phyloP scores from a whole-genome alignment of 30 jellyfish, hydroid and myxozoan species.

The Cassiopea andromeda region DNA sequence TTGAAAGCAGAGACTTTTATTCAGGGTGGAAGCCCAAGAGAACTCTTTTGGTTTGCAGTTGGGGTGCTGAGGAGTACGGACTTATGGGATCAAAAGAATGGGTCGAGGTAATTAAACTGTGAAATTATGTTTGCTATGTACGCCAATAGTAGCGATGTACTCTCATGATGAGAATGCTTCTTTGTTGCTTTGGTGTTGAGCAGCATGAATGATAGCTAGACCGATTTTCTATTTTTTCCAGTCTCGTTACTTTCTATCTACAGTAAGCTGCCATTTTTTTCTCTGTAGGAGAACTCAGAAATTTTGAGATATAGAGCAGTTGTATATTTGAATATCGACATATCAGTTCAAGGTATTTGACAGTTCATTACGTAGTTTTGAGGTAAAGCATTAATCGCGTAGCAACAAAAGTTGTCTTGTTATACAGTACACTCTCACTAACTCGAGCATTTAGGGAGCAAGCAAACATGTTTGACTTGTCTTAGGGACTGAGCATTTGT shows the following conservation, averaged over 20 bases:
- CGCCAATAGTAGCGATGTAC: no score
- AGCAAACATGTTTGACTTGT: no score
- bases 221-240: no score
- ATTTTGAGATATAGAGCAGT: slow-evolving; percentile 79
- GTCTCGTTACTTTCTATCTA: neutral
- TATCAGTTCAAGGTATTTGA: slow-evolving; percentile 90
- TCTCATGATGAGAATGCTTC: no score
- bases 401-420: no score
- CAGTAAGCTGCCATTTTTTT: neutral
- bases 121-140: no score
- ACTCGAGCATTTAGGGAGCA: no score
- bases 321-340: slow-evolving; percentile 89
- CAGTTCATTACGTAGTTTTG: neutral
- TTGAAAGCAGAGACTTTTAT: neutral
- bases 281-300: slow-evolving; percentile 75
- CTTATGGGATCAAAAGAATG: slow-evolving; percentile 82
- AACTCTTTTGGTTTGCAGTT: slow-evolving; percentile 64
- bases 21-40: slow-evolving; percentile 85
- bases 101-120: slow-evolving; percentile 63
- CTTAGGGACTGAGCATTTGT: no score
- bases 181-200: no score
- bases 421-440: no score
- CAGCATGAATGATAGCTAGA: no score
- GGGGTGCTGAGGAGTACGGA: slow-evolving; percentile 86
- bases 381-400: no score